phyloP scores from a whole-genome alignment of 2,888 invertebrate species.

The Aethes cnicana region DNA sequence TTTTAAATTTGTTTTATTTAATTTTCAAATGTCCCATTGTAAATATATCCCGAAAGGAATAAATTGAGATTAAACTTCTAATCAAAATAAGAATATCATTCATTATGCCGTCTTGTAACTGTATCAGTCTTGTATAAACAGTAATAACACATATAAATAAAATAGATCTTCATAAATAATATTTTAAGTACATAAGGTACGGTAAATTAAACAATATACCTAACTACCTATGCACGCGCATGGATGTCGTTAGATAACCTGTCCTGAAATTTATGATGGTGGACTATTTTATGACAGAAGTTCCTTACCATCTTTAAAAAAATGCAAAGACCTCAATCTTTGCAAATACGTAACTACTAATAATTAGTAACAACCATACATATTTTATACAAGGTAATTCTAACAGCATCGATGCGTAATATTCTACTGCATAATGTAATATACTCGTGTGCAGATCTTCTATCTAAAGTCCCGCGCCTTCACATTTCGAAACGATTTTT shows the following conservation, averaged over 20 bases:
- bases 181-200: constrained; percentile 60
- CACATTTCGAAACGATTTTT: too few species aligned
- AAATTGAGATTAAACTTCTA: constrained; percentile 40
- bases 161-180: constrained; percentile 53
- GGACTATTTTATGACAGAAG: neutral
- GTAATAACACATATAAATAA: constrained; percentile 54
- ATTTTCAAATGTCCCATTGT: constrained; percentile 17
- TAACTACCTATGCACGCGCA: constrained; percentile 52
- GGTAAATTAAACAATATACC: constrained; percentile 67
- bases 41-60: constrained; percentile 34
- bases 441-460: constrained; percentile 53
- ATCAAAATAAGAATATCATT: constrained; percentile 37
- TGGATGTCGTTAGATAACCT: constrained; percentile 26
- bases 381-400: too few species aligned
- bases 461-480: too few species aligned
- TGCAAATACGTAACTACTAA: too few species aligned
- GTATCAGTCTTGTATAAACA: constrained; percentile 35
- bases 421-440: constrained; percentile 36
- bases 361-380: too few species aligned
- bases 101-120: constrained; percentile 28
- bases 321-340: too few species aligned
- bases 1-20: too few species aligned
- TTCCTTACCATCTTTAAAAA: too few species aligned
- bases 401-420: constrained; percentile 16
- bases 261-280: neutral